phyloP scores from a whole-genome alignment of 2,888 invertebrate genomes.

The Apeira syringaria region DNA sequence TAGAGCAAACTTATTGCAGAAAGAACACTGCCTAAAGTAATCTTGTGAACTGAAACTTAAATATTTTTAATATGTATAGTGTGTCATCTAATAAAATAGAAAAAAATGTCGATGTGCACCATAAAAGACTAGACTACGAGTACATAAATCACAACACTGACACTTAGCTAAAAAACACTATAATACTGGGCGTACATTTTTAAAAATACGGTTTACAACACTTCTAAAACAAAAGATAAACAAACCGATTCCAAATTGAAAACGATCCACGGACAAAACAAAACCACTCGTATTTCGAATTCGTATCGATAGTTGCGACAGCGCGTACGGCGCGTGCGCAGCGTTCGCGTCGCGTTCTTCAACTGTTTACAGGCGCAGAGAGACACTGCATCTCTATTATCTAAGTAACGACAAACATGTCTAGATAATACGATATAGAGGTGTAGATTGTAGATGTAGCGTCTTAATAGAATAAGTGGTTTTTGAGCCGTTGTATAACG shows the following conservation, averaged over 20 bases:
- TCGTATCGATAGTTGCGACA: slow-evolving; percentile 25
- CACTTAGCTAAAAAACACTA: neutral
- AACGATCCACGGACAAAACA: slow-evolving; percentile 9
- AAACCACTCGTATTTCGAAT: slow-evolving; percentile 21
- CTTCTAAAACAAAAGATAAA: slow-evolving; percentile 13
- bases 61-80: too few species aligned
- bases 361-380: slow-evolving; percentile 59
- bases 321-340: slow-evolving; percentile 68
- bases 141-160: slow-evolving; percentile 29
- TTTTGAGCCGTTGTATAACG: too few species aligned
- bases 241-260: slow-evolving; percentile 24
- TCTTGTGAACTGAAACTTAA: too few species aligned
- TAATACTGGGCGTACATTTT: neutral
- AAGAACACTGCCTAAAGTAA: too few species aligned
- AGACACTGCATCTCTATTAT: slow-evolving; percentile 42
- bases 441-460: slow-evolving; percentile 18
- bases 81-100: too few species aligned
- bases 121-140: slow-evolving; percentile 19
- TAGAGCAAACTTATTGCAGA: too few species aligned
- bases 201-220: slow-evolving; percentile 3
- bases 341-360: slow-evolving; percentile 65
- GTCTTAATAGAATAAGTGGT: slow-evolving; percentile 13
- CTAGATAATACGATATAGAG: slow-evolving; percentile 33
- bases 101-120: slow-evolving; percentile 13
- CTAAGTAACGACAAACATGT: slow-evolving; percentile 38